These are phyloP conservation scores for Drosophila yooni DNA, from an alignment of 2,888 invertebrate genomes.

Conservation along the genomic window DNA sequence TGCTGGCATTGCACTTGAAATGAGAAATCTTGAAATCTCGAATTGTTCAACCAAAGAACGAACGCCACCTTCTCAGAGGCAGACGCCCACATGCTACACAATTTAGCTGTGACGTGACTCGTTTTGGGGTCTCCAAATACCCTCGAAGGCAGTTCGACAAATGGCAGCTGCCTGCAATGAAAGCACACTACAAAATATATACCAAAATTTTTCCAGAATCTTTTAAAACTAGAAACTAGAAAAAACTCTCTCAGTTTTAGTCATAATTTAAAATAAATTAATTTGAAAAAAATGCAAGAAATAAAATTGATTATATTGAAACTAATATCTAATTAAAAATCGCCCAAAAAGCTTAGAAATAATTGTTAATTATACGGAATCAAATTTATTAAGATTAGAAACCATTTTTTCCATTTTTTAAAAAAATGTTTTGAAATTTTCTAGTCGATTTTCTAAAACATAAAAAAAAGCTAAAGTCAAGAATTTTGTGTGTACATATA, in stretches of 20 bases:
- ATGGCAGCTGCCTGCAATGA: constrained; percentile 56
- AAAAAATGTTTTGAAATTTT: too few species aligned
- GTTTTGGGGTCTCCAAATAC: constrained; percentile 1
- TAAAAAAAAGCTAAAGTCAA: background rate
- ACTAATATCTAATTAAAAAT: too few species aligned
- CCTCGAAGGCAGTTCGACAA: constrained; percentile 9
- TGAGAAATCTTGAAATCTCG: constrained; percentile 31
- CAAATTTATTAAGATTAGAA: too few species aligned
- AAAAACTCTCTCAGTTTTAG: background rate
- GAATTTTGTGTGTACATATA: fast-evolving
- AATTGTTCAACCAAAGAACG: constrained; percentile 7
- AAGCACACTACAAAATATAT: constrained; percentile 30
- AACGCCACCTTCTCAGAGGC: constrained; percentile 45
- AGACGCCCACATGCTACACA: constrained; percentile 63
- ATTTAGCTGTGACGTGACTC: constrained; percentile 42
- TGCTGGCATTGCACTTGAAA: constrained; percentile 61
- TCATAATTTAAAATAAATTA: background rate
- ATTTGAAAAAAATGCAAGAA: fast-evolving
- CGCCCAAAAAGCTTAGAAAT: too few species aligned
- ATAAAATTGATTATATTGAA: background rate
- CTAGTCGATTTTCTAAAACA: too few species aligned
- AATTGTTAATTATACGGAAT: too few species aligned
- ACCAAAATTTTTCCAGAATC: fast-evolving
- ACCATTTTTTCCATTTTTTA: too few species aligned
- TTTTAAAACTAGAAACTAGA: background rate